Conservation (phyloP, 2,797 vertebrate species). For the Acrocephalus scirpaceus region DNA sequence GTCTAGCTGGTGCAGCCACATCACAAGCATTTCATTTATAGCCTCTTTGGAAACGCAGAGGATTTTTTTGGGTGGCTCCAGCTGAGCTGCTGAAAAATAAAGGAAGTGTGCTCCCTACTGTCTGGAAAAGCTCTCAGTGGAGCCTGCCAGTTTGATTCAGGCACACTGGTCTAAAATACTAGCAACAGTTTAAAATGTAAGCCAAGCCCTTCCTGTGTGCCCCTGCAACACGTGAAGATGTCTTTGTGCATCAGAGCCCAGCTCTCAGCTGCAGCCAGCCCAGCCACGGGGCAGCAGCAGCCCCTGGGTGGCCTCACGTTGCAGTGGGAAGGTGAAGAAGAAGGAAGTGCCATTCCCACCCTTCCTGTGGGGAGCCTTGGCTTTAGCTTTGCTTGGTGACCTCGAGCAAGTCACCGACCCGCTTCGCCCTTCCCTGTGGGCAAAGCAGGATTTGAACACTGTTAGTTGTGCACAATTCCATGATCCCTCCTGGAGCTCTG, state of each 20-base stretch:
- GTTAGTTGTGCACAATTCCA: neutral
- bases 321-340: neutral
- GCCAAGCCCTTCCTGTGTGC: neutral
- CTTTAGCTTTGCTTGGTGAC: neutral
- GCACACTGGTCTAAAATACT: neutral
- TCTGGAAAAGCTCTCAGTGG: neutral
- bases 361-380: neutral
- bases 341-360: neutral
- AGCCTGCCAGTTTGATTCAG: neutral
- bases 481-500: neutral
- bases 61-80: neutral
- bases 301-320: accelerated
- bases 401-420: accelerated
- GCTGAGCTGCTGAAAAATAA: slow-evolving; percentile 39
- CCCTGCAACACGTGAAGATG: neutral
- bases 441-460: neutral
- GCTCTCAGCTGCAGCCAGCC: neutral
- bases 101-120: slow-evolving; percentile 56
- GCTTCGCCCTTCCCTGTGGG: neutral
- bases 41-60: neutral
- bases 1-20: neutral
- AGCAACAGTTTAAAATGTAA: neutral
- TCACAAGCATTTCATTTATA: slow-evolving; percentile 27
- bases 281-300: neutral
- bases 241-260: neutral